phyloP scores from a whole-genome alignment of 2,797 vertebrate genomes.

The Hydrocynus forskahlii region DNA sequence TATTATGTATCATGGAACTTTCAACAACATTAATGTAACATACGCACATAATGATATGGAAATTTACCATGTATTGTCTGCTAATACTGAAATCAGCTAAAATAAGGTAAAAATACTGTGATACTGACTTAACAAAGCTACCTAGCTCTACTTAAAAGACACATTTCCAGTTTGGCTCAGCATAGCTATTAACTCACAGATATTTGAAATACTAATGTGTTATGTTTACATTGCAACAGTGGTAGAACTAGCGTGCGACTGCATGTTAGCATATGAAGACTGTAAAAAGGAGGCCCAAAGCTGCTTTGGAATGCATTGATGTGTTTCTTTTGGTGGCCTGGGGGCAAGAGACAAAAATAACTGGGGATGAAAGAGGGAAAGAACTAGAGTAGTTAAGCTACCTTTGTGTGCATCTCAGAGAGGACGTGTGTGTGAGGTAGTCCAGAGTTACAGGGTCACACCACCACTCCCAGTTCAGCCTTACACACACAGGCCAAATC shows the following conservation, averaged over 20 bases:
- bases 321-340: conserved; percentile 18
- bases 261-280: background rate
- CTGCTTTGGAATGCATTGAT: conserved; percentile 35
- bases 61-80: background rate
- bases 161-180: background rate
- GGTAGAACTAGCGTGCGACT: background rate
- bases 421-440: conserved; percentile 33
- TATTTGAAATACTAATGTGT: background rate
- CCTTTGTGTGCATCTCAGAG: conserved; percentile 10
- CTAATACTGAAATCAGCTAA: background rate
- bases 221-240: background rate
- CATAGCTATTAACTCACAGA: background rate
- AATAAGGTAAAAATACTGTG: background rate
- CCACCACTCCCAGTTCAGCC: conserved; percentile 46
- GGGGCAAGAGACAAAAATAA: conserved; percentile 27
- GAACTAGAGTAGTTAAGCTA: background rate
- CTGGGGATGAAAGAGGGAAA: conserved; percentile 4
- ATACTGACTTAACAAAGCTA: background rate
- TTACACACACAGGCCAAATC: conserved; percentile 50
- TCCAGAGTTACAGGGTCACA: conserved; percentile 55
- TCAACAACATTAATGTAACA: no score
- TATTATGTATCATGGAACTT: no score
- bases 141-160: background rate
- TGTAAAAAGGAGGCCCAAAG: background rate
- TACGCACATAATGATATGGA: background rate